phyloP scores from a whole-genome alignment of 2,797 vertebrate species.

The Strix occidentalis region DNA sequence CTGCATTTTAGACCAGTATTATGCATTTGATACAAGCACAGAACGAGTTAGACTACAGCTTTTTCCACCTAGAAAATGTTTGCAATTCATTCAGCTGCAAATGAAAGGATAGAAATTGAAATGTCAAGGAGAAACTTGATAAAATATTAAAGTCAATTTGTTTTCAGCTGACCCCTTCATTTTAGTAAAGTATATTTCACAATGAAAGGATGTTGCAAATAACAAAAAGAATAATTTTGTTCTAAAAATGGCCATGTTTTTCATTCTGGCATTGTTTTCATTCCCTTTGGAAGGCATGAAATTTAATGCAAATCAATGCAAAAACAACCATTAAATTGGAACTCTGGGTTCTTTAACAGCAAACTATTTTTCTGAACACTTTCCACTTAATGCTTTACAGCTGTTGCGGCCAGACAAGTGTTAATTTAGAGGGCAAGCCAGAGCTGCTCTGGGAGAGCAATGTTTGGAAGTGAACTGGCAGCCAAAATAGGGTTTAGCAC shows the following conservation, averaged over 20 bases:
- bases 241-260: background rate
- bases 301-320: background rate
- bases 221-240: background rate
- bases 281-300: background rate
- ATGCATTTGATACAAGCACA: background rate
- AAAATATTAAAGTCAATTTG: background rate
- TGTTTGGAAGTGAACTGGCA: rapidly evolving
- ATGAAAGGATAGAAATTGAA: background rate
- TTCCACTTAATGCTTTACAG: background rate
- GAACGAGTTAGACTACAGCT: background rate
- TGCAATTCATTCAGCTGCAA: background rate
- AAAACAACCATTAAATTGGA: background rate
- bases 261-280: background rate
- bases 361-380: background rate
- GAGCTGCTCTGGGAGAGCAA: background rate
- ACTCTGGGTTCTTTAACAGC: background rate
- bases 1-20: background rate
- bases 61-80: background rate
- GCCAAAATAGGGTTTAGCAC: rapidly evolving
- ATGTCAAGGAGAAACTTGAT: background rate
- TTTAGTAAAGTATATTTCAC: background rate
- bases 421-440: background rate
- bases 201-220: background rate
- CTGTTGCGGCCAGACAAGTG: background rate
- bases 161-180: background rate